A percentile compares a stretch with the other conserved stretches of the same genome.
These are phyloP conservation scores for Brachionus rotundiformis DNA, from an alignment of 1,140 invertebrate genomes.

Conservation along the genomic window DNA sequence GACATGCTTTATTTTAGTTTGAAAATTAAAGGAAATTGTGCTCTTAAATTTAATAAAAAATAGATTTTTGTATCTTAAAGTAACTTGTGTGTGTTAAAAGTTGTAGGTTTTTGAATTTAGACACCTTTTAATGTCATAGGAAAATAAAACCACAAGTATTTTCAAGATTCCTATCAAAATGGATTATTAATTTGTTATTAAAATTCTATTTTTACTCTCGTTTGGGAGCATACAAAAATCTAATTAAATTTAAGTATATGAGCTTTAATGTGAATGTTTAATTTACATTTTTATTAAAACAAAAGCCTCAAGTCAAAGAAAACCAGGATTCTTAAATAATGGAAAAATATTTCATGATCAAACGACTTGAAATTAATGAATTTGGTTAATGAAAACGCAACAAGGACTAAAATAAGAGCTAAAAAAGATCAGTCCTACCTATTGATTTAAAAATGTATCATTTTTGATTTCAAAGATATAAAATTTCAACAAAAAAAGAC, in stretches of 20 bases:
- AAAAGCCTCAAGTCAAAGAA: not conserved
- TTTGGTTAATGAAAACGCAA: not conserved
- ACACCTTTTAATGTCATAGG: not conserved
- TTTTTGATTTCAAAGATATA: not conserved
- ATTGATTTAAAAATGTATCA: not conserved
- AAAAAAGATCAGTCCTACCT: not conserved
- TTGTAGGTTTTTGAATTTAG: not conserved
- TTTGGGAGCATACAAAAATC: not conserved
- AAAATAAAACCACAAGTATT: not conserved
- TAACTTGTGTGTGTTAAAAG: too few relatives aligned
- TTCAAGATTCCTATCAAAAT: not conserved
- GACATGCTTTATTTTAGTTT: not conserved
- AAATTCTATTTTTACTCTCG: not conserved
- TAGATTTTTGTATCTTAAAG: not conserved
- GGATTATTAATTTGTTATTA: not conserved
- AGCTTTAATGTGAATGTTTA: not conserved
- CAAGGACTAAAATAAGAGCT: not conserved
- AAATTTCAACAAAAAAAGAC: not conserved
- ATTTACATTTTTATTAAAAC: not conserved
- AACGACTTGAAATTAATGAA: not conserved
- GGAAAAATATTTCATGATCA: not conserved
- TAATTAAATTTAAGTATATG: conserved; percentile 2
- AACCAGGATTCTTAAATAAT: not conserved
- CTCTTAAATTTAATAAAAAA: not conserved
- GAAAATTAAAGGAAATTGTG: not conserved